Evolutionary conservation across 2,888 invertebrate genomes (phyloP), one percentile per base, ranked within the genome.

Genomic region (Amiota communis): DNA sequence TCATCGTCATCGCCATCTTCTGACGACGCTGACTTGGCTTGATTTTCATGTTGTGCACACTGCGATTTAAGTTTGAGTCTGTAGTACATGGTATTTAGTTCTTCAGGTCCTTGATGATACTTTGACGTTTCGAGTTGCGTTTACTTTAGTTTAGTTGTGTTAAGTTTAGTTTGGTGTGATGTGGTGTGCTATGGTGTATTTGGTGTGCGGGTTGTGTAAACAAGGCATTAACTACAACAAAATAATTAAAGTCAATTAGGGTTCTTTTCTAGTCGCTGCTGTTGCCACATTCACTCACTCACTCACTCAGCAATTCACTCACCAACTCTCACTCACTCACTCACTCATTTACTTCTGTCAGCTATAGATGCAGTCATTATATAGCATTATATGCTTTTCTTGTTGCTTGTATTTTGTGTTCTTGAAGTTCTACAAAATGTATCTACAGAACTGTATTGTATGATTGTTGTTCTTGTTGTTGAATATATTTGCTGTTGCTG

Each of bases 231-330:
- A 84, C 74, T 81, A 81, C 83, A 86, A 86, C 82, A 84, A 86
- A 84, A 86, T 86, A 85, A 85, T 86, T 86, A 86, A 83, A 86
- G 85, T 85, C 86, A 85, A 85, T 85, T 86, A 85, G 86, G 80
- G 85, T 46, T 17, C 65, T 65, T 11, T 20, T 3, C 17, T 8
- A 17, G 15, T 13, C 59, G 17, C 59, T 59, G 17, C n/a, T 17
- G 11, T 17, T 59, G 59, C 59, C 17, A 15, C 59, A n/a, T 11
- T 17, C 59, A 15, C 17, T 65, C 15, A 36, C 36, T 23, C 23
- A 48, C 65, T 65, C 15, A 15, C 13, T 48, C 48, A 12, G 17
- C n/a, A 36, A 12, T 17, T 65, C 11, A n/a, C 48, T n/a, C 48
- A 48, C 23, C 23, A n/a, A n/a, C n/a, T 3, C 23, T 23, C 23